Conservation (phyloP, 2,113 vertebrate species). For the Crotalus viridis region DNA sequence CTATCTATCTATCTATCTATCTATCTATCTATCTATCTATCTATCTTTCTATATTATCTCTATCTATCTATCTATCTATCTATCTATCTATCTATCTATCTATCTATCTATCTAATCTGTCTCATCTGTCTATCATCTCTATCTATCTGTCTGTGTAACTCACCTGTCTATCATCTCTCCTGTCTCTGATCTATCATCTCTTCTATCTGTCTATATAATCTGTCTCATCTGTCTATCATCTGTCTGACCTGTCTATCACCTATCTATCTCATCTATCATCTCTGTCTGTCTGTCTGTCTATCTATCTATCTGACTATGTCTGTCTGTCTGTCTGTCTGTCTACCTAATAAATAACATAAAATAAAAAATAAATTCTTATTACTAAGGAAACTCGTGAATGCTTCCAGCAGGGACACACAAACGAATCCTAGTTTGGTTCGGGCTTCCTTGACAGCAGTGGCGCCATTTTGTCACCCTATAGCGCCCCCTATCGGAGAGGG, state of each 20-base stretch:
- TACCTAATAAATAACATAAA: too few relatives aligned
- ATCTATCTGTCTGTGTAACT: neutral
- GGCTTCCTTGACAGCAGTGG: neutral
- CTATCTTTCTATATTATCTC: too few relatives aligned
- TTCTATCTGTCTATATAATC: neutral
- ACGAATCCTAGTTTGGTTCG: neutral
- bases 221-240: neutral
- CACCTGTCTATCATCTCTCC: neutral
- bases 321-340: too few relatives aligned
- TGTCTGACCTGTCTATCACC: neutral
- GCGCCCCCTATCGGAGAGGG: neutral
- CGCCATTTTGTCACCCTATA: neutral
- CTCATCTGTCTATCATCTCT: too few relatives aligned
- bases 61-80: too few relatives aligned
- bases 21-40: too few relatives aligned
- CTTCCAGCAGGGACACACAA: neutral
- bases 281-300: accelerated
- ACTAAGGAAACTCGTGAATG: neutral
- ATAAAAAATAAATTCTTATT: neutral
- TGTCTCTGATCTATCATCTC: neutral
- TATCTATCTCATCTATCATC: neutral
- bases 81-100: too few relatives aligned
- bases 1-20: too few relatives aligned
- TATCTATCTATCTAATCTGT: too few relatives aligned
- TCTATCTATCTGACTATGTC: too few relatives aligned